Base-by-base conservation (phyloP, 1,140 invertebrate species). In the Asobara japonica region DNA sequence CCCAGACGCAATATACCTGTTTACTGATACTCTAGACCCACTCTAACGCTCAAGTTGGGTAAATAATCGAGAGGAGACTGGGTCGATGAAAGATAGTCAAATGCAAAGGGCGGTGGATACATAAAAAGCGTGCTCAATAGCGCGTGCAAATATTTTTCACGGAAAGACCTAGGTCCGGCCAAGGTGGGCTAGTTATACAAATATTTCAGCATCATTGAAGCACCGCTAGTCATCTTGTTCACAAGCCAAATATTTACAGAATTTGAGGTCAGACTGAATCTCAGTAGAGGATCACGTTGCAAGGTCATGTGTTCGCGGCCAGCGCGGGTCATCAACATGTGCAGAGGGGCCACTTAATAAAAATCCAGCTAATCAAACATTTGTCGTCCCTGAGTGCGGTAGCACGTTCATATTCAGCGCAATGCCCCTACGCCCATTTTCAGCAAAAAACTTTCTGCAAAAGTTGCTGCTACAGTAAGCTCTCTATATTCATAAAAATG, bases 181-280 rank as follows among this genome's bases (percentile, higher is more conserved):
- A 45, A 56, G 51, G 51, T 27, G 11, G 10, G 33, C 20, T 65
- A 41, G 64, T 65, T 65, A 36, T 38, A 38, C 64, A 65, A 25
- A 38, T 65, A 65, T 65, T 65, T 65, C 64, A 27, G 33, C 31
- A 38, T 25, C 11, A 65, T 65, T 65, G 10, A 65, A 65, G 22
- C 27, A 65, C 64, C 33, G 33, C 64, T 65, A 65, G 33, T 25
- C 64, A 38, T 65, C 18, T 38, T 38, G 20, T 65, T 16, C 20
- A 65, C 31, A 65, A 65, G 38, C 64, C 64, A 68, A 68, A 68
- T 51, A 68, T 51, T 56, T 60, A 30, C 66, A 48, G 65, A 18
- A 51, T 51, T n/a, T 60, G 38, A 27, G 66, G 48, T 68, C 41
- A 60, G 4, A 41, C 31, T 33, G 18, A 65, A 65, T 65, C 33